Percentiles rank a stretch among this genome's conserved stretches.
phyloP scores from a whole-genome alignment of 2,888 invertebrate species.

The Tenthredo scrophulariae region DNA sequence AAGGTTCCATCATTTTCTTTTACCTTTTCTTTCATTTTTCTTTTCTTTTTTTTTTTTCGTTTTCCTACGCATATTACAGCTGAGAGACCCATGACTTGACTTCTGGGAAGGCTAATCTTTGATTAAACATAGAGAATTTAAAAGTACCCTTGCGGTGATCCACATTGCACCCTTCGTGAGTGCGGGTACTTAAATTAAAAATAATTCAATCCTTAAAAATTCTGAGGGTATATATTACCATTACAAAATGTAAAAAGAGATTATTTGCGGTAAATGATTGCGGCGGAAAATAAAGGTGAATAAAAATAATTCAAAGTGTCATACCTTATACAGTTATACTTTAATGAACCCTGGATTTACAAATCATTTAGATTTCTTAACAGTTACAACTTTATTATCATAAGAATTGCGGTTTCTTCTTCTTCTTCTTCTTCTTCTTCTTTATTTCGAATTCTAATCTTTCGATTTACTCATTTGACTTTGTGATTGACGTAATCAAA shows the following conservation, averaged over 20 bases:
- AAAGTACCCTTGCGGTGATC: neutral
- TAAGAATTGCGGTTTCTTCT: neutral
- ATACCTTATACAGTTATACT: neutral
- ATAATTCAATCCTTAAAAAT: constrained; percentile 5
- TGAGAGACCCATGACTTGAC: neutral
- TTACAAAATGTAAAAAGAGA: neutral
- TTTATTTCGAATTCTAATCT: neutral
- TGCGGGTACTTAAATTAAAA: constrained; percentile 12
- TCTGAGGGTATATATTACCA: neutral
- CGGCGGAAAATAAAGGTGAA: neutral
- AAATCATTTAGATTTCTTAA: neutral
- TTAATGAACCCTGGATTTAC: neutral
- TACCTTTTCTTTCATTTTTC: neutral
- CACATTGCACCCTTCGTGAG: neutral
- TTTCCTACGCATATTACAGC: neutral
- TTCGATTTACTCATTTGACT: neutral
- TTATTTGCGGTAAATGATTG: neutral
- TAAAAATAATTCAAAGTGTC: neutral
- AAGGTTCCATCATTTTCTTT: neutral
- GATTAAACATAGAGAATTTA: neutral
- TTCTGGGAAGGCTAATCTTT: neutral
- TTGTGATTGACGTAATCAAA: neutral
- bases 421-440: neutral
- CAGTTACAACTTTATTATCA: neutral
- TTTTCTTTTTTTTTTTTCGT: neutral